These are phyloP conservation scores for Chloroceryle aenea DNA, from an alignment of 2,113 vertebrate species.

Conservation along the genomic window DNA sequence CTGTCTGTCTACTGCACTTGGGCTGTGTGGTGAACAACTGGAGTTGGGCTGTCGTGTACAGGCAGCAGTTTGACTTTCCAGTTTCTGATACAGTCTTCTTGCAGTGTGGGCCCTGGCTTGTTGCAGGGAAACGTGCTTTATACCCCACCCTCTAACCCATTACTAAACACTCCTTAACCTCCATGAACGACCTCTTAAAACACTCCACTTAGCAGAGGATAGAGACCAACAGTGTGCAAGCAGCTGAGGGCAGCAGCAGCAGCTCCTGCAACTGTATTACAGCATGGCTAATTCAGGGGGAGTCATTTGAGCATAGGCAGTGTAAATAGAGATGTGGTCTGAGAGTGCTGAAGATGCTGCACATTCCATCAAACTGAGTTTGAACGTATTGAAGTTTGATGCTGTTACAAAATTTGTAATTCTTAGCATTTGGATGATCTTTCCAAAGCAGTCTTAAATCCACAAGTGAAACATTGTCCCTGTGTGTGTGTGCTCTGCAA, in stretches of 20 bases:
- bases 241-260: not conserved
- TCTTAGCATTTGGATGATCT: not conserved
- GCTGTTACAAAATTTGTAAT: not conserved
- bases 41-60: accelerated
- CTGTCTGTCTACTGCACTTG: not conserved
- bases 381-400: not conserved
- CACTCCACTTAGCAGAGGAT: not conserved
- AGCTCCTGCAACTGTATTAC: not conserved
- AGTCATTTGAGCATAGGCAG: not conserved
- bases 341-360: not conserved
- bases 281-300: not conserved
- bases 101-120: not conserved
- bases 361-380: not conserved
- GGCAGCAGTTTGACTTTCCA: not conserved
- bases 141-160: not conserved
- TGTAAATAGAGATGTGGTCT: not conserved
- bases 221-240: not conserved
- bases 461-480: not conserved
- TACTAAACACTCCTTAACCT: not conserved
- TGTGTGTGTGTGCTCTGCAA: accelerated
- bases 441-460: not conserved
- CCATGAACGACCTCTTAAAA: not conserved
- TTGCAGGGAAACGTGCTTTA: accelerated
- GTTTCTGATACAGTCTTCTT: not conserved
- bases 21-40: accelerated